Evolutionary conservation across 2,797 vertebrate species (phyloP), one percentile per base, ranked within the genome.

Genomic region (Crypturellus tataupa): DNA sequence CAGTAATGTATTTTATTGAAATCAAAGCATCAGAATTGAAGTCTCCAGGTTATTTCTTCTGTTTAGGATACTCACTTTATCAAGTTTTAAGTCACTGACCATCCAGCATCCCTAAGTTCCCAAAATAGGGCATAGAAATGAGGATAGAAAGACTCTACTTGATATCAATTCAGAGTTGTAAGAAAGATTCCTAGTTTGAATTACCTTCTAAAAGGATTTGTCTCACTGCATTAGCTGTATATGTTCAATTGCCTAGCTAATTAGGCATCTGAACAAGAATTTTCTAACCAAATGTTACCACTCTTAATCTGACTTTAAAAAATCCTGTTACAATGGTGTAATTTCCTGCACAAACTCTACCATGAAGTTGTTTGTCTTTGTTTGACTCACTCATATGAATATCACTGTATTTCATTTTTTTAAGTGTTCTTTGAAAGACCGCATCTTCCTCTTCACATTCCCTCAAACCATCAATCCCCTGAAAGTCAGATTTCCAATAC

Each of bases 1-100:
- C 2, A 63, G 23, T 51, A 60, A 75, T 55, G 20, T 1, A 23
- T 83, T 79, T 35, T 81, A 35, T 42, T 79, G 20, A 89, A 94
- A 91, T 37, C 0, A 81, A 60, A 86, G 24, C 21, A 69, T 44
- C 25, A 70, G 33, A 46, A 19, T 31, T 62, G 12, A 81, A 72
- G 42, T 63, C 64, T 73, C 51, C 25, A 72, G 21, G n/a, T 81
- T 94, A 55, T 83, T 93, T 91, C 46, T 78, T 80, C 63, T 59
- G 40, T 49, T 85, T 75, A 55, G 44, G 24, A 65, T 60, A 77
- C 63, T 88, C 77, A 53, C 11, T 89, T 76, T 4, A 53, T 59
- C 35, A 25, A 56, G 29, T 11, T 87, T 80, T 83, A 85, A 44
- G 58, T 40, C 37, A 7, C 27, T 68, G 58, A 62, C 56, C 53